Percentiles rank a stretch among this genome's conserved stretches.
Conservation (phyloP, 2,888 invertebrate species). For the Oligia strigilis region DNA sequence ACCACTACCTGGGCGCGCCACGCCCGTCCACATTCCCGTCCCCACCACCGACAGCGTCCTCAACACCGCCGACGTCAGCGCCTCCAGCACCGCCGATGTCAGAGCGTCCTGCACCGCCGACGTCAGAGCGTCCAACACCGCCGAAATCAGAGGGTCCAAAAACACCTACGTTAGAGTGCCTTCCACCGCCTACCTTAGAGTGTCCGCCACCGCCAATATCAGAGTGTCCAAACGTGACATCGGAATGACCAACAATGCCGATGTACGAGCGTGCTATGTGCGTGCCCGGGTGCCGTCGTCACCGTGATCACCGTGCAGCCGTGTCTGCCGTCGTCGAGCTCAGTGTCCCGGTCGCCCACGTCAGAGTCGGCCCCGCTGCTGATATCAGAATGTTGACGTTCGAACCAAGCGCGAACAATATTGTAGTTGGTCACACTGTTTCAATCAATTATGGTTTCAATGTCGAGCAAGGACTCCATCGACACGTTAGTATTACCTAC, state of each 20-base stretch:
- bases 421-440: neutral
- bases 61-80: neutral
- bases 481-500: neutral
- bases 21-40: neutral
- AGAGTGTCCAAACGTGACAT: neutral
- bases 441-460: neutral
- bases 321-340: neutral
- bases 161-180: neutral
- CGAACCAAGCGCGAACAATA: neutral
- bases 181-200: neutral
- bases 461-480: neutral
- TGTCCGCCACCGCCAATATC: neutral
- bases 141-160: neutral
- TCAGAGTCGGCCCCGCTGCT: neutral
- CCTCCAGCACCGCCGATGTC: neutral
- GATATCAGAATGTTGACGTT: neutral
- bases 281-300: neutral
- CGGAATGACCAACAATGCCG: neutral
- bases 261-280: neutral
- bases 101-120: neutral
- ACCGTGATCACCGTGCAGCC: neutral
- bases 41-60: neutral
- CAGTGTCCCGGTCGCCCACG: no score
- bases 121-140: neutral
- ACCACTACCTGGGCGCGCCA: neutral